Percentiles rank a stretch among this genome's conserved stretches.
phyloP scores from a whole-genome alignment of 2,113 vertebrate species.

The Pluvianellus socialis region DNA sequence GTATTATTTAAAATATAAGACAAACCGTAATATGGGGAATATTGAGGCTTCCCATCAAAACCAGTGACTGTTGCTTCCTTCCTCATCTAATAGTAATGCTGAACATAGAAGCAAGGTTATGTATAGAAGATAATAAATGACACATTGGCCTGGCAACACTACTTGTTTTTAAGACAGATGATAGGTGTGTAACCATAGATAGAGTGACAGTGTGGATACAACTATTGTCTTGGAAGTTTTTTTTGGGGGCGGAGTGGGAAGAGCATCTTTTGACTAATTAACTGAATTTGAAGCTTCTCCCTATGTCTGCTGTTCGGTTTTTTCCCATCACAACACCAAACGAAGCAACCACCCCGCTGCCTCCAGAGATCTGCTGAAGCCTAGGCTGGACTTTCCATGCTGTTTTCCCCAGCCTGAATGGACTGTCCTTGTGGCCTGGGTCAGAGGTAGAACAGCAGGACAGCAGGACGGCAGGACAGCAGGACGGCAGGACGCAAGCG shows the following conservation, averaged over 20 bases:
- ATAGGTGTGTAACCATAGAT: not conserved
- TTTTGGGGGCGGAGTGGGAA: rapidly evolving
- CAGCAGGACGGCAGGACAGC: not conserved
- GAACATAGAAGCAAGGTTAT: not conserved
- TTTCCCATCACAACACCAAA: not conserved
- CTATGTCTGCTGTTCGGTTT: not conserved
- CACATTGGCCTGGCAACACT: not conserved
- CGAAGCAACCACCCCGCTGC: not conserved
- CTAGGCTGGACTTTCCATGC: not conserved
- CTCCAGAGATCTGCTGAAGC: not conserved
- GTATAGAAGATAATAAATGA: not conserved
- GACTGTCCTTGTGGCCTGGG: rapidly evolving
- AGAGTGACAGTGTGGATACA: not conserved
- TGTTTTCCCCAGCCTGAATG: not conserved
- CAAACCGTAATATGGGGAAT: not conserved
- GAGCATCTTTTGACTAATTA: not conserved
- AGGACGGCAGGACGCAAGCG: not conserved
- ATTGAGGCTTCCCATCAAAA: not conserved
- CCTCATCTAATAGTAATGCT: not conserved
- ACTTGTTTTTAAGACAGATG: not conserved
- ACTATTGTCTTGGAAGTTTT: not conserved
- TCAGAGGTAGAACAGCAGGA: not conserved
- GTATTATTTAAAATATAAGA: not conserved
- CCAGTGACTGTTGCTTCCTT: not conserved
- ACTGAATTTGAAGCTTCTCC: not conserved